A percentile compares a stretch with the other conserved stretches of the same genome.
Conservation (phyloP, 1,140 invertebrate species). For the Calephelis virginiensis region DNA sequence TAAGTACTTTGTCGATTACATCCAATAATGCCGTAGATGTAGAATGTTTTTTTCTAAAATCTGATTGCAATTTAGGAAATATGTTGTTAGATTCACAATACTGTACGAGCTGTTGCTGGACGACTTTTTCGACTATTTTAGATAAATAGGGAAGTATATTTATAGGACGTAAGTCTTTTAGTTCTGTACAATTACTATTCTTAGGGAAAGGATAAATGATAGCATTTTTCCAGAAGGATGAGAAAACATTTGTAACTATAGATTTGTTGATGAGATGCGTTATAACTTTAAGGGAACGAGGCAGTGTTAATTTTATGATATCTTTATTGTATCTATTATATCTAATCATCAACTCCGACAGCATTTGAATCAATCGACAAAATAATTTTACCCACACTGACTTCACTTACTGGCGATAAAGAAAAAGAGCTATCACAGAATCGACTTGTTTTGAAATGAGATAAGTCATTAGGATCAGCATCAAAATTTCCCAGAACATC, state of each 20-base stretch:
- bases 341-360: neutral
- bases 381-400: neutral
- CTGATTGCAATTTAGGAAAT: no score
- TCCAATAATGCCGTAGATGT: no score
- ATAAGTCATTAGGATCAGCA: neutral
- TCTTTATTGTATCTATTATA: neutral
- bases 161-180: no score
- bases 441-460: neutral
- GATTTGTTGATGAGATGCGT: neutral
- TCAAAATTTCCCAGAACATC: neutral
- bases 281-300: neutral
- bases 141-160: no score
- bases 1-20: no score
- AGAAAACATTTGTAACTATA: neutral
- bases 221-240: neutral
- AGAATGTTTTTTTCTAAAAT: no score
- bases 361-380: neutral
- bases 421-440: neutral
- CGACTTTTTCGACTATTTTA: no score
- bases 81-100: no score
- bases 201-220: neutral
- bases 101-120: no score
- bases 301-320: neutral
- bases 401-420: slow-evolving; percentile 1
- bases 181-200: neutral